Percentiles rank a stretch among this genome's conserved stretches.
Conservation (phyloP, 1,140 invertebrate genomes). For the Cheumatopsyche charites region DNA sequence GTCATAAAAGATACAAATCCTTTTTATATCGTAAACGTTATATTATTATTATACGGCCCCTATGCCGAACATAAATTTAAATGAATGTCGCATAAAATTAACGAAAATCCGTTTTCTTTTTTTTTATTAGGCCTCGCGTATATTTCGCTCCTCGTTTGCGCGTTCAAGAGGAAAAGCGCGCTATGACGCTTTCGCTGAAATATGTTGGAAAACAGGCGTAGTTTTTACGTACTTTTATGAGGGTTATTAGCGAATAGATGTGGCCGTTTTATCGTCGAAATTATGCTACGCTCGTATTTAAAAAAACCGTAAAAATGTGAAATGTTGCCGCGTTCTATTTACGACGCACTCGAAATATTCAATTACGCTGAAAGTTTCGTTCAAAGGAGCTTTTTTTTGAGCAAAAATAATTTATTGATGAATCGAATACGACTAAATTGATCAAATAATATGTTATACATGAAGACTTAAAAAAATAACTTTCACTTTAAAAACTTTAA, state of each 20-base stretch:
- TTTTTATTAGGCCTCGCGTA: no score
- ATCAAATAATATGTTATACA: no score
- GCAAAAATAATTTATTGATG: no score
- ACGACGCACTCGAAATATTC: no score
- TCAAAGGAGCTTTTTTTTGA: no score
- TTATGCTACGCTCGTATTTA: conserved; percentile 1
- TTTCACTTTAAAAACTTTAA: no score
- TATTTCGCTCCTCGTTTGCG: no score
- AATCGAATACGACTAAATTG: no score
- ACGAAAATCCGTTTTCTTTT: conserved; percentile 8
- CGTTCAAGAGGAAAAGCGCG: no score
- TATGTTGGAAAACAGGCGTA: background rate
- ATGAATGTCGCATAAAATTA: conserved; percentile 25
- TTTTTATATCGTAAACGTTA: conserved; percentile 18
- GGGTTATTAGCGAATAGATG: conserved; percentile 4
- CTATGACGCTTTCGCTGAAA: conserved; percentile 1
- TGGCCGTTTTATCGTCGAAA: conserved; percentile 1
- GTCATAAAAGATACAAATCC: conserved; percentile 15
- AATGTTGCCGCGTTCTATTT: background rate
- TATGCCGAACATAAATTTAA: conserved; percentile 14
- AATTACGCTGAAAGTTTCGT: no score
- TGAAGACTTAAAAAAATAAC: no score
- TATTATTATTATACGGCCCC: conserved; percentile 12
- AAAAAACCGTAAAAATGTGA: background rate
- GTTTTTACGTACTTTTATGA: conserved; percentile 10